These are phyloP conservation scores for Cynocephalus volans DNA, from an alignment of 2,113 vertebrate genomes.

Conservation along the genomic window DNA sequence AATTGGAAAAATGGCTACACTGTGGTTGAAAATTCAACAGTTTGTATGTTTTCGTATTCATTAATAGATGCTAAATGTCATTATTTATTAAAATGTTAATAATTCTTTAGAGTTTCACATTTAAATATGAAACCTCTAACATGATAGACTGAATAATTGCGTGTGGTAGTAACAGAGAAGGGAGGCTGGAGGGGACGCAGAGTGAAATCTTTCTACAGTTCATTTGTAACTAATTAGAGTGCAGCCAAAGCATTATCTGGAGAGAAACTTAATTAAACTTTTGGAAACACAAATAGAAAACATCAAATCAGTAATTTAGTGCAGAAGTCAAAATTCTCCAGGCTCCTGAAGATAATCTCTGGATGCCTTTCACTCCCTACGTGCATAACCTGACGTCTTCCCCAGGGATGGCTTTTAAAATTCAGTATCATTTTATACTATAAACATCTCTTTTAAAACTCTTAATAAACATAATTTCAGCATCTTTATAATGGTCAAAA, in stretches of 20 bases:
- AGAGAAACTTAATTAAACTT: background rate
- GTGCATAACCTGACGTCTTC: background rate
- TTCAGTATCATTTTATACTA: background rate
- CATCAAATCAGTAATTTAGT: background rate
- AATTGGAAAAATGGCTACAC: background rate
- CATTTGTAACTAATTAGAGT: background rate
- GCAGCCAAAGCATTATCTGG: background rate
- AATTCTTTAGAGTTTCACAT: slow-evolving; percentile 29
- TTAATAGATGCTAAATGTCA: background rate
- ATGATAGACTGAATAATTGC: background rate
- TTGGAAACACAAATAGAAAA: slow-evolving; percentile 11
- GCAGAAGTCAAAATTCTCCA: background rate
- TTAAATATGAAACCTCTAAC: background rate
- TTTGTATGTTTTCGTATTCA: background rate
- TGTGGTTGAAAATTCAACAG: background rate
- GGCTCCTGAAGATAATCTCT: background rate
- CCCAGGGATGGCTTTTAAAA: background rate
- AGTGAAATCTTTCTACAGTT: background rate
- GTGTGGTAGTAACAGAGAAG: background rate
- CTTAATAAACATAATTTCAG: slow-evolving; percentile 9
- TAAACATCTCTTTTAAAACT: slow-evolving; percentile 19
- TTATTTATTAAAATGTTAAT: background rate
- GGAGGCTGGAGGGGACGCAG: background rate
- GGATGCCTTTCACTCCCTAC: background rate
- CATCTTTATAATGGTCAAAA: background rate